These are phyloP conservation scores for Orthosia gothica DNA, from an alignment of 2,888 invertebrate genomes.

Conservation along the genomic window DNA sequence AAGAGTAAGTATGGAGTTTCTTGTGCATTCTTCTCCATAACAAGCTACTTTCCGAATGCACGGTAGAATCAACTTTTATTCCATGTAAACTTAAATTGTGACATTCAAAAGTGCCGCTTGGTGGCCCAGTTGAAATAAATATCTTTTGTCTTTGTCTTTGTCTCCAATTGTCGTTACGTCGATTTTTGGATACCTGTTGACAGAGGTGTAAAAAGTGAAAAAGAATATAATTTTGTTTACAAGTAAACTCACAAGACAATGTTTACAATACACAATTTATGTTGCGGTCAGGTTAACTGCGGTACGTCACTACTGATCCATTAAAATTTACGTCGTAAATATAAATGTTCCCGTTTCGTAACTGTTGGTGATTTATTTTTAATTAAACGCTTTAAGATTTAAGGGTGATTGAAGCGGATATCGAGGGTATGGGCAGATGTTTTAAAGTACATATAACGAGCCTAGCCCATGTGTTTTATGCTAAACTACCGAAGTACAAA, in stretches of 20 bases:
- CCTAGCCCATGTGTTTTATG: no score
- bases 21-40: no score
- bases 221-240: slow-evolving; percentile 16
- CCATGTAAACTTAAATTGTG: no score
- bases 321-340: slow-evolving; percentile 46
- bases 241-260: slow-evolving; percentile 12
- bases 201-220: background rate
- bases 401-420: background rate
- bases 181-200: no score
- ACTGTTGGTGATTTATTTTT: slow-evolving; percentile 26
- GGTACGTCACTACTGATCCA: slow-evolving; percentile 47
- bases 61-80: no score
- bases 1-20: no score
- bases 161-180: no score
- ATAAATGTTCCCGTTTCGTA: slow-evolving; percentile 27
- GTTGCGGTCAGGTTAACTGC: slow-evolving; percentile 51
- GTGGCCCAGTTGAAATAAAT: no score
- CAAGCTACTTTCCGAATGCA: no score
- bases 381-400: slow-evolving; percentile 9
- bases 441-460: background rate
- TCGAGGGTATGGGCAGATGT: background rate
- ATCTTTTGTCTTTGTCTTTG: no score
- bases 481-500: no score
- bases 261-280: slow-evolving; percentile 51
- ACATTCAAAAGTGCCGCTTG: no score